Evolutionary conservation across 2,113 vertebrate species (phyloP).

Genomic region (Micromys minutus): DNA sequence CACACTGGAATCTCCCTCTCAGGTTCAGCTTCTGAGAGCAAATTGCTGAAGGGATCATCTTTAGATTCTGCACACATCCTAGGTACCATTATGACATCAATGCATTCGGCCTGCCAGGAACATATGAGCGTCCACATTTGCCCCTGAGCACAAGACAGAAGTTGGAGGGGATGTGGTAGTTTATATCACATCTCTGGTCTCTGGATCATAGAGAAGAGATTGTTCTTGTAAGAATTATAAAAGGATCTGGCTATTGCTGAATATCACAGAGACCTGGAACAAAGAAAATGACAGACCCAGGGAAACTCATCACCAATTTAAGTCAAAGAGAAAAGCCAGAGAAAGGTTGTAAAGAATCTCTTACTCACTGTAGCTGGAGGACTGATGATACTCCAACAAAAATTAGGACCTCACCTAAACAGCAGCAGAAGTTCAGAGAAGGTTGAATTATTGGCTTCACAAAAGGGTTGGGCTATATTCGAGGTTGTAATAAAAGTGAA

Average conservation of each 20-base stretch:
- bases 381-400: background rate
- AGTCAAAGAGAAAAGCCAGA: background rate
- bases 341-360: background rate
- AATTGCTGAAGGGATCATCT: background rate
- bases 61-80: background rate
- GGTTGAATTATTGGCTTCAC: background rate
- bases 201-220: background rate
- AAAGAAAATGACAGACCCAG: background rate
- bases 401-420: background rate
- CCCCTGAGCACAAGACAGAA: background rate
- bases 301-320: background rate
- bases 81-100: background rate
- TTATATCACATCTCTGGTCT: background rate
- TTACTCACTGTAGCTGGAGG: background rate
- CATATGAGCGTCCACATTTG: background rate
- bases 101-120: background rate
- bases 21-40: background rate
- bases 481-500: background rate
- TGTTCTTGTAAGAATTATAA: background rate
- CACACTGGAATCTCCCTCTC: background rate
- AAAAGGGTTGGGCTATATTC: background rate
- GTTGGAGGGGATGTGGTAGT: background rate
- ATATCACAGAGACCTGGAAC: background rate
- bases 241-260: background rate
- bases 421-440: background rate